Percentiles rank a stretch among this genome's conserved stretches.
These are phyloP conservation scores for Eilema depressum DNA, from an alignment of 2,888 invertebrate species.

Conservation along the genomic window DNA sequence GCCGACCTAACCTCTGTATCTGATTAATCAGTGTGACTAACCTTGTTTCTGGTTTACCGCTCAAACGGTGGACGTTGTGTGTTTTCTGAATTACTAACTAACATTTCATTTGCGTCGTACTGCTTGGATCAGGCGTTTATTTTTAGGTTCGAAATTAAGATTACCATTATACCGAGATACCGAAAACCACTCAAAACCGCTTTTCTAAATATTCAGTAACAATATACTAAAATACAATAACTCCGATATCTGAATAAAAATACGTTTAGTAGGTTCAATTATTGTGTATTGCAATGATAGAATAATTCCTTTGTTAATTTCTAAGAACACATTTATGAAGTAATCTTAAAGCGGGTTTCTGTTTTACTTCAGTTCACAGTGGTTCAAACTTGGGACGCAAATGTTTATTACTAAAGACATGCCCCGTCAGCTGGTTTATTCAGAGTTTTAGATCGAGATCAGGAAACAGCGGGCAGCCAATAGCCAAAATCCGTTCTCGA, in stretches of 20 bases:
- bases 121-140: no score
- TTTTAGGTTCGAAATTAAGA: no score
- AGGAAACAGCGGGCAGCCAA: slow-evolving; percentile 41
- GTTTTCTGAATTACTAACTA: slow-evolving; percentile 21
- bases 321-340: slow-evolving; percentile 19
- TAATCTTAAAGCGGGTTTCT: neutral
- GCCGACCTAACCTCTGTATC: slow-evolving; percentile 27
- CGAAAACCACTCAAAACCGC: no score
- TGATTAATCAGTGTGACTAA: slow-evolving; percentile 37
- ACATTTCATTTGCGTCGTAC: slow-evolving; percentile 4
- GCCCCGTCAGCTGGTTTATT: slow-evolving; percentile 62
- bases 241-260: no score
- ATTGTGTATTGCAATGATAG: no score
- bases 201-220: no score
- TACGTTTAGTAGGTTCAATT: no score
- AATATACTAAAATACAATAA: no score
- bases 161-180: no score
- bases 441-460: slow-evolving; percentile 54
- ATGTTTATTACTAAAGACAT: slow-evolving; percentile 60
- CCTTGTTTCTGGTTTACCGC: slow-evolving; percentile 28
- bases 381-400: slow-evolving; percentile 32
- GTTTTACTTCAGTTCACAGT: slow-evolving; percentile 30
- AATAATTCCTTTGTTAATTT: no score
- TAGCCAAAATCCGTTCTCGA: slow-evolving; percentile 21
- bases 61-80: slow-evolving; percentile 7